A percentile compares a stretch with the other conserved stretches of the same genome.
Conservation (phyloP, 2,113 vertebrate genomes). For the Syngnathus scovelli region DNA sequence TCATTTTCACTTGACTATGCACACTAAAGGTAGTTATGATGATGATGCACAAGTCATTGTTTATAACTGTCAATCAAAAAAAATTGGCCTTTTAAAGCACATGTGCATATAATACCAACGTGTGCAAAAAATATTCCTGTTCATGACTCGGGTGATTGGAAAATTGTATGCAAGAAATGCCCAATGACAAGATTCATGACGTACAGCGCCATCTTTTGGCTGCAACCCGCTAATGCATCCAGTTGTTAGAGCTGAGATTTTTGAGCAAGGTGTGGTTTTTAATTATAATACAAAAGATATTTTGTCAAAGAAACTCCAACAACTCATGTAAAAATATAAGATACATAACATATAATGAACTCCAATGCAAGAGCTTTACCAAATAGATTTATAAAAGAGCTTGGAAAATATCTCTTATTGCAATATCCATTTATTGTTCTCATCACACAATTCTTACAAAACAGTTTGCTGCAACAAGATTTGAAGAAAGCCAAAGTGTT, state of each 20-base stretch:
- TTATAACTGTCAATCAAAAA: constrained; percentile 23
- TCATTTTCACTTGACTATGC: constrained; percentile 2
- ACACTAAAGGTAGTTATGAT: neutral
- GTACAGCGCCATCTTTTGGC: constrained; percentile 55
- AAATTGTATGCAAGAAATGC: constrained; percentile 13
- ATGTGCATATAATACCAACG: constrained; percentile 38
- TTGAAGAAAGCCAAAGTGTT: constrained; percentile 37
- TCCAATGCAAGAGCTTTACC: neutral
- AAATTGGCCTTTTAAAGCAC: constrained; percentile 38
- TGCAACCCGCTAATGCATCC: constrained; percentile 24
- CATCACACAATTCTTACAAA: constrained; percentile 68
- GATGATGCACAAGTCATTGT: constrained; percentile 17
- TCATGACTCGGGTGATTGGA: constrained; percentile 24
- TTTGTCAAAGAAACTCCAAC: too few relatives aligned
- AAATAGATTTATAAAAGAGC: neutral
- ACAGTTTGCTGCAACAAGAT: constrained; percentile 53
- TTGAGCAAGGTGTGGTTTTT: too few relatives aligned
- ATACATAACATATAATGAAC: too few relatives aligned
- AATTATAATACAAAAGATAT: too few relatives aligned
- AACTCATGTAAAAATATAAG: too few relatives aligned
- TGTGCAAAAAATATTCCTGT: constrained; percentile 16
- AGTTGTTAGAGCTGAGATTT: too few relatives aligned
- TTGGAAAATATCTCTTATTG: constrained; percentile 45
- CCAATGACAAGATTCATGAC: constrained; percentile 17
- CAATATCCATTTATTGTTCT: constrained; percentile 71